phyloP scores from a whole-genome alignment of 2,888 invertebrate species.

The Eupeodes latifasciatus region DNA sequence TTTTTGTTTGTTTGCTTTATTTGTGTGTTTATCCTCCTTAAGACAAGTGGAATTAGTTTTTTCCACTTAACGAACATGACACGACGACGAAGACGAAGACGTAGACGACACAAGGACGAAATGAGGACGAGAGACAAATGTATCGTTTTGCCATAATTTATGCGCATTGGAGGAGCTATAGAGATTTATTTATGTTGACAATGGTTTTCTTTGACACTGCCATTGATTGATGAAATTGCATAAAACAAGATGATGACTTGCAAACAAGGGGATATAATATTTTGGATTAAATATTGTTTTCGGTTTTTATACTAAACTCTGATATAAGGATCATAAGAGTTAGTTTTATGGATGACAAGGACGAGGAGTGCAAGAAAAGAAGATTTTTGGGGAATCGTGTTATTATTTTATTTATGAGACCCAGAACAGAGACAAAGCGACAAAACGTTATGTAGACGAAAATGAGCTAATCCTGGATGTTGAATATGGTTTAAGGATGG shows the following conservation, averaged over 20 bases:
- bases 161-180: neutral
- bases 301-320: neutral
- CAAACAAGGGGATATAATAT: constrained; percentile 8
- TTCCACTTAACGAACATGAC: neutral
- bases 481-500: too few species aligned
- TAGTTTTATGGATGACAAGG: constrained; percentile 3
- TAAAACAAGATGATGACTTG: constrained; percentile 34
- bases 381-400: neutral
- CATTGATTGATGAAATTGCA: constrained; percentile 51
- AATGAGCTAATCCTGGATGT: too few species aligned
- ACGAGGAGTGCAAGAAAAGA: neutral
- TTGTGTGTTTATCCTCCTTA: neutral
- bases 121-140: neutral
- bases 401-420: neutral
- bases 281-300: constrained; percentile 25
- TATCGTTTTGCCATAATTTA: constrained; percentile 36
- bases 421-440: too few species aligned
- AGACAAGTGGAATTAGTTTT: neutral
- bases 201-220: constrained; percentile 33
- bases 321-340: neutral
- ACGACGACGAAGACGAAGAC: neutral
- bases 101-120: neutral
- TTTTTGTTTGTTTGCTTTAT: neutral
- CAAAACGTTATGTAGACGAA: too few species aligned
- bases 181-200: constrained; percentile 45